These are phyloP conservation scores for Stenodema calcarata DNA, from an alignment of 2,888 invertebrate species.

Conservation along the genomic window DNA sequence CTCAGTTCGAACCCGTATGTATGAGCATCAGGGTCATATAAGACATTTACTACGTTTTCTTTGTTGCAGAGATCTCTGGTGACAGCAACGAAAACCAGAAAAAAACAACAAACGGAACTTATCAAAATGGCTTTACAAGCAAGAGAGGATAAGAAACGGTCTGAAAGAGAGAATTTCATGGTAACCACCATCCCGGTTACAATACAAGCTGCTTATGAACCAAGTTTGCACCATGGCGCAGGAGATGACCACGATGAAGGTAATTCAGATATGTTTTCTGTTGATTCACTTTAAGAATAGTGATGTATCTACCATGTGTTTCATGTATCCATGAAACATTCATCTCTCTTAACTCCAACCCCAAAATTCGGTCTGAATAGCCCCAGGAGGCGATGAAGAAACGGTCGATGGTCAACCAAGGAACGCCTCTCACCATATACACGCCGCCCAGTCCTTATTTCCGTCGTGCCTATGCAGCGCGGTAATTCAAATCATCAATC, in stretches of 20 bases:
- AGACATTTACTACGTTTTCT: background rate
- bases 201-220: conserved; percentile 94
- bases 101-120: conserved; percentile 98
- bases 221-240: conserved; percentile 82
- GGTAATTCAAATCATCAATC: conserved; percentile 90
- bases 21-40: no score
- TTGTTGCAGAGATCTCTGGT: conserved; percentile 81
- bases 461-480: conserved; percentile 96
- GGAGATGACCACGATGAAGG: conserved; percentile 91
- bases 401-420: conserved; percentile 70
- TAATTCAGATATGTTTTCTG: no score
- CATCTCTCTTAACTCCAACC: no score
- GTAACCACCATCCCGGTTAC: conserved; percentile 96
- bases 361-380: no score
- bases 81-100: conserved; percentile 96
- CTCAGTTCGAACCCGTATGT: no score
- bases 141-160: conserved; percentile 92
- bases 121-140: conserved; percentile 94
- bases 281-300: no score
- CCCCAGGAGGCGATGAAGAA: conserved; percentile 66
- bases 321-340: no score
- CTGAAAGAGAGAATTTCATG: conserved; percentile 93
- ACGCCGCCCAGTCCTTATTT: conserved; percentile 93
- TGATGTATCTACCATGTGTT: no score
- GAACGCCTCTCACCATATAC: conserved; percentile 79